Evolutionary conservation across 2,888 invertebrate species (phyloP), one percentile per base, ranked within the genome.

Genomic region (Thera obeliscata): DNA sequence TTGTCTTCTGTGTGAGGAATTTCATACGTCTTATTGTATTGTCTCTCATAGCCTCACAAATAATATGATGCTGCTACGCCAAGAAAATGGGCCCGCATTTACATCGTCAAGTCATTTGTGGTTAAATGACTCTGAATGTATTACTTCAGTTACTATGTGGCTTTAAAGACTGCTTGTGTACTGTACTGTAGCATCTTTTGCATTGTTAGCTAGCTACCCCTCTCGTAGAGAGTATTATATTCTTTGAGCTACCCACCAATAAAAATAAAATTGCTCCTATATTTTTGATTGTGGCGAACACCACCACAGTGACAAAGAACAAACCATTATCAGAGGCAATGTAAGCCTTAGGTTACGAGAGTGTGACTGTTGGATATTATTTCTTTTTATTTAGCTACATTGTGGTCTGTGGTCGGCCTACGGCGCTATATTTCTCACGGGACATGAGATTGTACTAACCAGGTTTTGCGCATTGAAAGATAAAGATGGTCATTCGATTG

Each of bases 391-490:
- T 9, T 43, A 36, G 41, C 35, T 52, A 56, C 57, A 52, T 63
- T 66, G 65, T 62, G 61, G 64, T 78, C 48, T 61, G 82, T 79
- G 80, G 81, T 81, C 80, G 74, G 79, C 77, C 74, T 80, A 85
- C 75, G 81, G 81, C 79, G 82, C 81, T 79, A 79, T 77, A 77
- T 83, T 87, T 85, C 81, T 81, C 80, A 82, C 80, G 77, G 73
- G 76, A 76, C 77, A 69, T 71, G 70, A 64, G 66, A 72, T 71
- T 69, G 73, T 73, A 69, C 74, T 73, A 63, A 72, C 73, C 73
- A 75, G 75, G 72, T 70, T 76, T 76, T 76, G 74, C 72, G 67
- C 68, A 74, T 74, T 71, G 61, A 68, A 70, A 75, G 68, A 76
- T 74, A 73, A 76, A 65, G 72, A 78, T 78, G 70, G 71, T 69